Base-by-base conservation (phyloP, 64 coral and sea anemone genomes). In the Pocillopora verrucosa region DNA sequence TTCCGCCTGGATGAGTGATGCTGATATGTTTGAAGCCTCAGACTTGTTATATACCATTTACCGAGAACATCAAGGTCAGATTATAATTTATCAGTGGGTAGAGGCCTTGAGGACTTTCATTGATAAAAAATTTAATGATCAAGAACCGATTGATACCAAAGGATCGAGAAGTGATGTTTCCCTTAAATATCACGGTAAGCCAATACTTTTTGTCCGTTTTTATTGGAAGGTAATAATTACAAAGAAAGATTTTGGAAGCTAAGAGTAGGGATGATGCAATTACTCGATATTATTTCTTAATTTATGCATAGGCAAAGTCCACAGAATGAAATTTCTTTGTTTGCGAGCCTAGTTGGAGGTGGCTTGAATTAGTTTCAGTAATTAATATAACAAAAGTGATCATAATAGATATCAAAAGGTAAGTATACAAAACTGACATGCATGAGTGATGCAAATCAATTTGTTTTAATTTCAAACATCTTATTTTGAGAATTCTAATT, bases 101-200 rank as follows among this genome's bases (percentile, higher is more conserved):
- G 96, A 98, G 67, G 92, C 84, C 19, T 37, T 95, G 11, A 87
- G 97, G 36, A 92, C 95, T 17, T 93, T 95, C 60, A 91, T 95
- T 59, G 85, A 93, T 64, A 73, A 80, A 16, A 98, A 99, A 63
- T 73, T 81, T 16, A 56, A 22, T 0, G 63, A 87, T 41, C 38
- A 16, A 17, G 20, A 63, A 36, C 41, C 79, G 25, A 30, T 0
- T 1, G 61, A 86, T 78, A 64, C 45, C 56, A 61, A 22, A n/a
- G 15, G 59, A 65, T 22, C 22, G 60, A 79, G 15, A 56, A 60
- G n/a, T 79, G 77, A 57, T 22, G 17, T 25, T 79, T 56, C 20
- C 20, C 58, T 79, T n/a, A 83, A 13, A n/a, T 16, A 10, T 37
- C 7, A 16, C 14, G 81, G 65, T 85, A 9, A 85, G 36, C 34